Base-by-base conservation (phyloP, 2,888 invertebrate genomes). In the Sinotaia quadrata region DNA sequence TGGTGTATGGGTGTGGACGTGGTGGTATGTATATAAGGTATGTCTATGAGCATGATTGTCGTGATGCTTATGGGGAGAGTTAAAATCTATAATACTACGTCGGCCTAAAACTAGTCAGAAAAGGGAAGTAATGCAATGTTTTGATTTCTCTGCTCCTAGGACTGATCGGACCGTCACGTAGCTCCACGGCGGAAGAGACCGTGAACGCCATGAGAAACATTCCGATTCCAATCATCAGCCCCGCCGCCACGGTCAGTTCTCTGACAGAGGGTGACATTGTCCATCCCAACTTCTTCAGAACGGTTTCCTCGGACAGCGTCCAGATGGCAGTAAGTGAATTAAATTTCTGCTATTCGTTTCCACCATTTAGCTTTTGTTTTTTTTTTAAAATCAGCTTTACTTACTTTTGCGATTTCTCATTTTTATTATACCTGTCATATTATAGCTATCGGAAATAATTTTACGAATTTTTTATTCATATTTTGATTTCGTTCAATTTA, bases 261-360 rank as follows among this genome's bases (percentile, higher is more conserved):
- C 68, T 84, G n/a, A 73, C 75, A 1, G 57, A 75, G 51, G 71
- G 68, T 12, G 51, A 24, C 12, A 57, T 37, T 18, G 77, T 75
- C 47, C 67, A 72, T 69, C 84, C 85, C 0, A 83, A 81, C 60
- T 84, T 85, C 69, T 68, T 84, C 21, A 68, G 84, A 36, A 84
- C 83, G 4, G 84, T 84, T 2, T 82, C 83, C 7, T 81, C 82
- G 68, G 85, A 85, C 65, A 74, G 75, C 7, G 73, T 80, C 47
- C 85, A 85, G 66, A 80, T 81, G 8, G 67, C 72, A 27, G 72
- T 72, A n/a, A 62, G 72, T 33, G 12, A 12, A 29, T n/a, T n/a
- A n/a, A n/a, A n/a, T n/a, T n/a, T n/a, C n/a, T n/a, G n/a, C n/a
- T n/a, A n/a, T n/a, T n/a, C n/a, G n/a, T n/a, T n/a, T n/a, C n/a